phyloP scores from a whole-genome alignment of 2,888 invertebrate species.

The Gordius sp. region DNA sequence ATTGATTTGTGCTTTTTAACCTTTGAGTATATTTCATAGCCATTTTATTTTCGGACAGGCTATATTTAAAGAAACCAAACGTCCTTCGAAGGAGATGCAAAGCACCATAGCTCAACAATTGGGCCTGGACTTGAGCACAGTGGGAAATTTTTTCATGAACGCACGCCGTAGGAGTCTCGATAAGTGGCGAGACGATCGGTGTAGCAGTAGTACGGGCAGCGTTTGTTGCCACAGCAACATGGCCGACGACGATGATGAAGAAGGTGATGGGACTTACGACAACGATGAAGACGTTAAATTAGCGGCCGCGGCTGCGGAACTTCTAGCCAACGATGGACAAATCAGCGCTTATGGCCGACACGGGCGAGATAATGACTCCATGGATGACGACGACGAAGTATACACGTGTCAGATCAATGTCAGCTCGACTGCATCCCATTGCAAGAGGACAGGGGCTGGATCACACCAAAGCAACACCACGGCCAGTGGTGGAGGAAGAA shows the following conservation, averaged over 20 bases:
- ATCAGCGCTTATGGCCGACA: neutral
- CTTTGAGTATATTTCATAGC: neutral
- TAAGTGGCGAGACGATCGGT: constrained; percentile 69
- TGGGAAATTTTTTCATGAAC: constrained; percentile 99
- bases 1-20: neutral
- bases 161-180: constrained; percentile 64
- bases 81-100: constrained; percentile 98
- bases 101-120: constrained; percentile 89
- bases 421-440: too few species aligned
- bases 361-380: too few species aligned
- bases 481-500: too few species aligned
- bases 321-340: neutral
- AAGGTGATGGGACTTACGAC: neutral
- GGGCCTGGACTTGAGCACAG: constrained; percentile 81
- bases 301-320: neutral
- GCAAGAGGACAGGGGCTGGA: too few species aligned
- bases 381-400: constrained; percentile 2
- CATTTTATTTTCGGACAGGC: constrained; percentile 37
- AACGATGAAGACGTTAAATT: neutral
- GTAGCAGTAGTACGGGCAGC: constrained; percentile 13
- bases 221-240: neutral
- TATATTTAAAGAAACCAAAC: constrained; percentile 99
- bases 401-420: constrained; percentile 15
- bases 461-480: too few species aligned
- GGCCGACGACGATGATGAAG: neutral